Evolutionary conservation across 2,888 invertebrate species (phyloP).

Genomic region (Labia minor): DNA sequence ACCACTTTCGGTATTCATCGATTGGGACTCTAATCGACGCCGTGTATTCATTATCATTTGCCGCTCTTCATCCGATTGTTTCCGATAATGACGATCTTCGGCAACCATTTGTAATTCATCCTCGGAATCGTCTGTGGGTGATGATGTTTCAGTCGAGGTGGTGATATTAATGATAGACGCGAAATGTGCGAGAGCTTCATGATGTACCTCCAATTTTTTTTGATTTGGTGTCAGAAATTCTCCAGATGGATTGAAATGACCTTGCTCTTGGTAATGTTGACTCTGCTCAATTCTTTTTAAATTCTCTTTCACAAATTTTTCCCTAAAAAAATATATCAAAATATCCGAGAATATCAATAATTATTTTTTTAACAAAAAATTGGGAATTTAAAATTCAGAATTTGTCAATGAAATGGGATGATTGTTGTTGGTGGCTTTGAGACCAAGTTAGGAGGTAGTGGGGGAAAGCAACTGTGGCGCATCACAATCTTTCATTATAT

Average conservation of each 20-base stretch:
- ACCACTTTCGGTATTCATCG: neutral
- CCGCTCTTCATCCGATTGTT: neutral
- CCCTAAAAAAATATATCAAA: neutral
- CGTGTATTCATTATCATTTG: neutral
- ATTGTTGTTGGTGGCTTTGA: too few species aligned
- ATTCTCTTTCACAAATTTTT: neutral
- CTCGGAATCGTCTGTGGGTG: neutral
- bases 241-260: neutral
- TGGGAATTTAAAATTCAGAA: too few species aligned
- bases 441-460: too few species aligned
- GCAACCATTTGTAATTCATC: neutral
- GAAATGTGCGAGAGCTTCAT: neutral
- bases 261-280: neutral
- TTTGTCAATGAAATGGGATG: too few species aligned
- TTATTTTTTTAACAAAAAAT: too few species aligned
- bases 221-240: neutral
- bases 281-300: neutral
- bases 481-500: too few species aligned
- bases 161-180: neutral
- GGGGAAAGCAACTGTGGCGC: too few species aligned
- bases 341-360: too few species aligned
- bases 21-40: neutral
- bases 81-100: neutral
- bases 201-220: neutral
- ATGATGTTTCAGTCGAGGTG: too few species aligned